Base-by-base conservation (phyloP, 2,888 invertebrate genomes). In the Lysandra bellargus region DNA sequence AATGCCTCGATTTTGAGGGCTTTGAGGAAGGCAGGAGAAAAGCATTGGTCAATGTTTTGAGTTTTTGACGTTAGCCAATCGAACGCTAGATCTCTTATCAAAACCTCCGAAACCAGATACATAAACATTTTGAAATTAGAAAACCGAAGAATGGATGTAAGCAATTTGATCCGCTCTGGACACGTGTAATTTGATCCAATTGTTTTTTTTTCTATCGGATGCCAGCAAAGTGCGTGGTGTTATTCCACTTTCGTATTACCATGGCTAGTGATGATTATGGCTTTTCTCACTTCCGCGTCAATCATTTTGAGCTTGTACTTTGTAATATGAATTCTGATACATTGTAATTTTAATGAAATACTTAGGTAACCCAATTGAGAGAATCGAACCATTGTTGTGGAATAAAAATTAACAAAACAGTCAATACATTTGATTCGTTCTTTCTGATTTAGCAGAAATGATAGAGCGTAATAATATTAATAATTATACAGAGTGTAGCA, bases 101-200 rank as follows among this genome's bases (percentile, higher is more conserved):
- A 9, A 9, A 49, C 49, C 49, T 49, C 49, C 49, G 44, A 44
- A 81, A 60, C 80, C 81, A 85, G 87, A 87, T 88, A 86, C 85
- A 81, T 4, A 82, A 84, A 84, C 84, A 83, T 81, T 84, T 84
- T 84, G 84, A 85, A 87, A 87, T 86, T 84, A 85, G 87, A 88
- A 87, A 81, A 60, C 80, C 81, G 85, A 87, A 87, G 88, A 88
- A 88, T 86, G 87, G 86, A 86, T 86, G 86, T 80, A 82, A 83
- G 88, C 88, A 90, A 91, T 90, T 89, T 87, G 86, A 88, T 85
- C 83, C 82, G 82, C 84, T 83, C 81, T 83, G 80, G 81, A 82
- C 82, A 81, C 89, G 87, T 90, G 89, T 92, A 91, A 92, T 91
- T 91, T 88, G 86, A 89, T 89, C 88, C 86, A 90, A 91, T 91